phyloP scores from a whole-genome alignment of 1,140 invertebrate genomes.

The Ditylenchus dipsaci region DNA sequence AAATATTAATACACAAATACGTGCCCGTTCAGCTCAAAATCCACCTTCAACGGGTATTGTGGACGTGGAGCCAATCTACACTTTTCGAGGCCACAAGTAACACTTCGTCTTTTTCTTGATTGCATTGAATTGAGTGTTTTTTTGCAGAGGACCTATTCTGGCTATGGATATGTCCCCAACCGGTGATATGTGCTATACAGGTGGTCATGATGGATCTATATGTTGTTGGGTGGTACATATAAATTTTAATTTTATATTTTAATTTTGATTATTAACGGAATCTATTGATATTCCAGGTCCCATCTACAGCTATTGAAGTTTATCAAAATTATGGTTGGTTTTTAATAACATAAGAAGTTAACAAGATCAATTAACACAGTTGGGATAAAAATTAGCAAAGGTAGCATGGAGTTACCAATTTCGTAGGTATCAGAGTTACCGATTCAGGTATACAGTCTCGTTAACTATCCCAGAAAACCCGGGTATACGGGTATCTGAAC shows the following conservation, averaged over 20 bases:
- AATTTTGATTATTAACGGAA: no score
- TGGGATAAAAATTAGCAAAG: no score
- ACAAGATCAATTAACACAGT: not conserved
- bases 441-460: no score
- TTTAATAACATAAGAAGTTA: not conserved
- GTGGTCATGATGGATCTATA: slow-evolving; percentile 84
- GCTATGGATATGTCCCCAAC: slow-evolving; percentile 83
- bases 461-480: no score
- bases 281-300: no score
- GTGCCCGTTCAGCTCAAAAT: not conserved
- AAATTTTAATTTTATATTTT: no score
- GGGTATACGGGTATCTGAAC: no score
- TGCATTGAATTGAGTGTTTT: slow-evolving; percentile 1
- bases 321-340: slow-evolving; percentile 79
- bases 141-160: slow-evolving; percentile 73
- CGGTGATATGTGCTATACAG: slow-evolving; percentile 89
- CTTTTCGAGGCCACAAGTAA: slow-evolving; percentile 81
- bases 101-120: slow-evolving; percentile 12
- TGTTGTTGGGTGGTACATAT: slow-evolving; percentile 92
- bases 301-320: slow-evolving; percentile 86
- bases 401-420: no score
- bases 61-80: slow-evolving; percentile 96
- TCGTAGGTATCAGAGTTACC: no score
- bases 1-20: slow-evolving; percentile 8
- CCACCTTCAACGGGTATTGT: slow-evolving; percentile 21